These are phyloP conservation scores for Psittacus erithacus DNA, from an alignment of 2,113 vertebrate genomes.

Conservation along the genomic window DNA sequence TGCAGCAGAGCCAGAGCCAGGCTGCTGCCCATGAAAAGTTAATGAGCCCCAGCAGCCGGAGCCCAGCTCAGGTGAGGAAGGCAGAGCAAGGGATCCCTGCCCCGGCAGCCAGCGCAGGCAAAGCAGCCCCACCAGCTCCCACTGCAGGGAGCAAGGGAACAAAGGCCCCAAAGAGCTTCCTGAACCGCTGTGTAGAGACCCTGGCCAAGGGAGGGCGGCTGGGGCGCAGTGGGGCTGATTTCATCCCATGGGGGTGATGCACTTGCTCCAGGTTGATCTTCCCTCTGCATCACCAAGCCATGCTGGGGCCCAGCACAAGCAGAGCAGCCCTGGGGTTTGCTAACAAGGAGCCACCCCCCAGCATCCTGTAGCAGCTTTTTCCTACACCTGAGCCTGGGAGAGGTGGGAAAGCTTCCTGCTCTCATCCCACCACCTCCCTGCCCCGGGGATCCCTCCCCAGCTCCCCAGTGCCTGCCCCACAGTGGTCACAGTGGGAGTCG, in stretches of 20 bases:
- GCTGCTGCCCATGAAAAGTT: neutral
- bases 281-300: neutral
- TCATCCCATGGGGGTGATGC: neutral
- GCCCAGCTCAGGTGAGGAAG: neutral
- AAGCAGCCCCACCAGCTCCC: neutral
- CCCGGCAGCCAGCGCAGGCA: too few species aligned
- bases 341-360: accelerated
- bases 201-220: neutral
- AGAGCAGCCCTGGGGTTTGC: neutral
- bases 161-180: neutral
- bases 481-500: neutral
- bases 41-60: neutral
- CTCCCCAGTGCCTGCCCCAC: too few species aligned
- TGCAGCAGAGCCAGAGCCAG: neutral
- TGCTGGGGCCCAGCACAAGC: accelerated
- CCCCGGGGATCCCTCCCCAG: neutral
- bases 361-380: accelerated
- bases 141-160: neutral
- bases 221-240: neutral
- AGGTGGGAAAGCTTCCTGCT: neutral
- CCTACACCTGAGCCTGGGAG: neutral
- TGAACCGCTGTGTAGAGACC: neutral
- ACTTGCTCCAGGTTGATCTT: neutral
- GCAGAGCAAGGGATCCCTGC: neutral
- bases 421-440: accelerated